phyloP scores from a whole-genome alignment of 2,797 vertebrate genomes.

The Silurus lanzhouensis region DNA sequence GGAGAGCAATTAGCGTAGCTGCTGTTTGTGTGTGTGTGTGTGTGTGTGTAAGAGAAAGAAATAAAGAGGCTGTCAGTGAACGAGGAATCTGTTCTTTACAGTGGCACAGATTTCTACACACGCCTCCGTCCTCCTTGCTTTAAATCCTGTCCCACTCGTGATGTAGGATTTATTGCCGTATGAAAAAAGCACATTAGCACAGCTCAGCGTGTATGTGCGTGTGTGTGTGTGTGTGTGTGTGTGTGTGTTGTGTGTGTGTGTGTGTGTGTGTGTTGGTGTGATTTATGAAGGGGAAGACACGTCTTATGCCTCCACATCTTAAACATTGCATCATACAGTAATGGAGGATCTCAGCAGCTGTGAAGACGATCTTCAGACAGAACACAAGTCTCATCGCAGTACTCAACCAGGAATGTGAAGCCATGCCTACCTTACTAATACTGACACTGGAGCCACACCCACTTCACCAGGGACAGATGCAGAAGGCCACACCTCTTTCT shows the following conservation, averaged over 20 bases:
- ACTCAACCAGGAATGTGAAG: background rate
- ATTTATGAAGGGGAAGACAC: slow-evolving; percentile 19
- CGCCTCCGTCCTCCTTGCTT: slow-evolving; percentile 8
- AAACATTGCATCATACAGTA: slow-evolving; percentile 15
- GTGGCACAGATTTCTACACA: slow-evolving; percentile 20
- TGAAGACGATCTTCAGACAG: background rate
- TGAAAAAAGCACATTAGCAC: slow-evolving; percentile 19
- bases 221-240: slow-evolving; percentile 31
- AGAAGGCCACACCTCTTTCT: background rate
- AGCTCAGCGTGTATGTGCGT: background rate
- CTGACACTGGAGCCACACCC: background rate
- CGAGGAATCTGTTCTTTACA: slow-evolving; percentile 1
- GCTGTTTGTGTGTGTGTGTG: slow-evolving; percentile 7
- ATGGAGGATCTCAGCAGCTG: background rate
- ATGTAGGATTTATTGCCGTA: slow-evolving; percentile 6
- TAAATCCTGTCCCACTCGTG: slow-evolving; percentile 1
- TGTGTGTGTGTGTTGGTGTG: background rate
- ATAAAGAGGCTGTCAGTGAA: background rate
- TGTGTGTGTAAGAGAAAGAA: background rate
- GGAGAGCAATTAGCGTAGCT: no score
- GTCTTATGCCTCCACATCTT: background rate
- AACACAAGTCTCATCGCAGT: background rate
- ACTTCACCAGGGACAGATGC: background rate
- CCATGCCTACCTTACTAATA: background rate
- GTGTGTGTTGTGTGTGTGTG: slow-evolving; percentile 28